A percentile compares a stretch with the other conserved stretches of the same genome.
These are phyloP conservation scores for Drosophila eugracilis DNA, from an alignment of 1,140 invertebrate species.

Conservation along the genomic window DNA sequence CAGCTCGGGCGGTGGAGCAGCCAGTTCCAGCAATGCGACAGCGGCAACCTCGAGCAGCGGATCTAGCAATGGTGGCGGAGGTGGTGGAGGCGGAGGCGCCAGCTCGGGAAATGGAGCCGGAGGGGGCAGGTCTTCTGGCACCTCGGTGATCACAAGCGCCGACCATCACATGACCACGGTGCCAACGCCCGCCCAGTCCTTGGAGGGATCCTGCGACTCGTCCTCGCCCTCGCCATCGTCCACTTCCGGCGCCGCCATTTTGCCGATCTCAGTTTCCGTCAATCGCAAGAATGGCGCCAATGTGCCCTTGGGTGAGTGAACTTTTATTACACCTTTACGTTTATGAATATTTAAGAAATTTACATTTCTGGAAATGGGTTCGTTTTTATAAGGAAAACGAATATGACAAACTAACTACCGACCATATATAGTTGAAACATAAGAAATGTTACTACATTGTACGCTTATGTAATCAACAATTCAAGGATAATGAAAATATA, in stretches of 20 bases:
- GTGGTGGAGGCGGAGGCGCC: constrained; percentile 4
- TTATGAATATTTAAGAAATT: too few species aligned
- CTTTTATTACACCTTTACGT: too few species aligned
- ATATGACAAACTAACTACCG: too few species aligned
- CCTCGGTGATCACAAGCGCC: constrained; percentile 67
- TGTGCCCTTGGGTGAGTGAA: constrained; percentile 74
- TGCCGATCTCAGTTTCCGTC: constrained; percentile 79
- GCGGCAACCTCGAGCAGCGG: constrained; percentile 76
- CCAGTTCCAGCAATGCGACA: constrained; percentile 78
- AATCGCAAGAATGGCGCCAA: constrained; percentile 81
- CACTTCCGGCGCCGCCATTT: constrained; percentile 74
- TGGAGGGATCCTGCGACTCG: constrained; percentile 83
- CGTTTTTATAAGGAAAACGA: too few species aligned
- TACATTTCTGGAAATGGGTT: too few species aligned
- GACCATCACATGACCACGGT: constrained; percentile 80
- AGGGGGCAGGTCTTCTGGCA: constrained; percentile 23
- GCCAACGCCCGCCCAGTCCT: constrained; percentile 78
- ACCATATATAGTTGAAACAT: too few species aligned
- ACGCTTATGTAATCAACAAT: too few species aligned
- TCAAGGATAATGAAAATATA: too few species aligned
- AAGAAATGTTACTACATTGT: too few species aligned
- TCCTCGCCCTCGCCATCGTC: constrained; percentile 83
- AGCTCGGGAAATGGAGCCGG: constrained; percentile 6
- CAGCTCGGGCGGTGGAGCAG: constrained; percentile 44
- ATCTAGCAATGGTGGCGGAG: constrained; percentile 68